Base-by-base conservation (phyloP, 1,140 invertebrate genomes). In the Conus ventricosus region DNA sequence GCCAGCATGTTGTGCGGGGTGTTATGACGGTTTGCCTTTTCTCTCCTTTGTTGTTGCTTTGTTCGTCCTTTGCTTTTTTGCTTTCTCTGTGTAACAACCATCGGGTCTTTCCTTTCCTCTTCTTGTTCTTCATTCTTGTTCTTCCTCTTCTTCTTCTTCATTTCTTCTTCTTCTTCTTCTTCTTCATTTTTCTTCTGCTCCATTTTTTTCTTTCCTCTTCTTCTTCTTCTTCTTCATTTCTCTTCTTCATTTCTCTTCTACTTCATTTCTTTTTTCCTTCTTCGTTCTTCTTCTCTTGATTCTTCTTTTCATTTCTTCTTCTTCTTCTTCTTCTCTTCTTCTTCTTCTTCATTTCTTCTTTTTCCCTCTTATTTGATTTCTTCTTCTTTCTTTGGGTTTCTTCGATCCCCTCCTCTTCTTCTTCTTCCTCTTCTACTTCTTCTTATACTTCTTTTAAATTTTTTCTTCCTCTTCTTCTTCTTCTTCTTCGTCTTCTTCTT, bases 141-240 rank as follows among this genome's bases (percentile, higher is more conserved):
- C 2, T 23, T 23, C n/a, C 25, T 53, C 27, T 39, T 39, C 27
- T 84, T 60, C 55, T 54, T 76, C 86, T 53, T 55, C 23, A 1
- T 39, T 51, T 81, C 67, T 55, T 53, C 55, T 67, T 76, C 63
- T 85, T 53, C 13, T 51, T 39, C 25, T 8, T 53, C 55, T 55
- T 53, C 63, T 20, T 71, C 5, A 60, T 5, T 55, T 55, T 71
- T 39, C 6, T 39, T 71, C 54, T 71, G 1, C 57, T n/a, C 67
- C 63, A 85, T 23, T 71, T 1, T 88, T 23, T 55, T 83, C 71
- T 23, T 71, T 55, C 63, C 11, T 86, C 17, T 71, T 10, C 55
- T n/a, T 85, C 39, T 71, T 55, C 51, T 55, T 76, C 83, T 85
- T 11, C 87, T 55, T 85, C 82, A 87, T 25, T 71, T 23, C 53